Conservation (phyloP, 2,888 invertebrate species). For the Daptonema setosum region DNA sequence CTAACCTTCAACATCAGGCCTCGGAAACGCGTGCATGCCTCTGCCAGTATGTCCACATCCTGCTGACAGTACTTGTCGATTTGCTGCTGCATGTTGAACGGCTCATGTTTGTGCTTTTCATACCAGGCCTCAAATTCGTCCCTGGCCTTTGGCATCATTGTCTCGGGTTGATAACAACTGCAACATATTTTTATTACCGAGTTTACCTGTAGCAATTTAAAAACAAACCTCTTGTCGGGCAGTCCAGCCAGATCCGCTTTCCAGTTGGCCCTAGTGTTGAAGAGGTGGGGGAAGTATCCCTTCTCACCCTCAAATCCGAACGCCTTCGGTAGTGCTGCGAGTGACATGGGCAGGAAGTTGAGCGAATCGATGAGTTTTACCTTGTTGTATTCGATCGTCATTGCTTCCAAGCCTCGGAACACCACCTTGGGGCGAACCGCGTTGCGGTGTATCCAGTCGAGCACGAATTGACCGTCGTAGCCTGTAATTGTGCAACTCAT, state of each 20-base stretch:
- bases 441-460: too few relatives aligned
- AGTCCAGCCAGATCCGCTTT: background rate
- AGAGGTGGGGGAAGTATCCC: background rate
- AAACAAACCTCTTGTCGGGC: background rate
- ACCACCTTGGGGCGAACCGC: too few relatives aligned
- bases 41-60: constrained; percentile 10
- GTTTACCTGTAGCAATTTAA: too few relatives aligned
- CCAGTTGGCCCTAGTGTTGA: background rate
- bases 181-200: too few relatives aligned
- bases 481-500: too few relatives aligned
- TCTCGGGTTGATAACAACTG: background rate
- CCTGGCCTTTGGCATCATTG: background rate
- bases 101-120: background rate
- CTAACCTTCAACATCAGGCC: too few relatives aligned
- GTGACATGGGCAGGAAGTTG: background rate
- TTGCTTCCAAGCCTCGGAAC: too few relatives aligned
- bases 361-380: background rate
- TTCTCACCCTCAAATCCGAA: background rate
- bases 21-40: constrained; percentile 7
- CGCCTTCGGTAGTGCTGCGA: background rate
- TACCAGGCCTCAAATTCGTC: background rate
- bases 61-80: constrained; percentile 11
- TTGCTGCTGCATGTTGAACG: constrained; percentile 13
- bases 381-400: too few relatives aligned
- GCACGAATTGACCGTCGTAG: too few relatives aligned